These are phyloP conservation scores for Gasteruption jaculator DNA, from an alignment of 2,888 invertebrate species.

Conservation along the genomic window DNA sequence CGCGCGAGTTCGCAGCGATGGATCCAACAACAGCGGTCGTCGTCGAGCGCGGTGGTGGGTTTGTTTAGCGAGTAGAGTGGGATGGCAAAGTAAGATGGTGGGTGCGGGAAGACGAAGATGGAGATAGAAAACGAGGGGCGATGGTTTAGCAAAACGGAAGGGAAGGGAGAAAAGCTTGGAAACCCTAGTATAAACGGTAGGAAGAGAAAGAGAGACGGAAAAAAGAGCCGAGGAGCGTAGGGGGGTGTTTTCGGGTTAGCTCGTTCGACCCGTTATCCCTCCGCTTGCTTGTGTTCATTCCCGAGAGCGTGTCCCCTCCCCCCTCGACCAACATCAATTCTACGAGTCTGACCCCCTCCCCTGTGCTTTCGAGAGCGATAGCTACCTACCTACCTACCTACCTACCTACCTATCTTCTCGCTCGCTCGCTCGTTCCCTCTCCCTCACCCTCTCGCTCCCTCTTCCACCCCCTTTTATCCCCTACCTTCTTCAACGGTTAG, in stretches of 20 bases:
- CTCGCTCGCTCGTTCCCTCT: constrained; percentile 14
- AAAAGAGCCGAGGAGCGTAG: constrained; percentile 14
- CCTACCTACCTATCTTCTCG: background rate
- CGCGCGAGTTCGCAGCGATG: constrained; percentile 23
- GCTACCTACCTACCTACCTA: constrained; percentile 21
- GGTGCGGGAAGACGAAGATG: background rate
- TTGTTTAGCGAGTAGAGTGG: constrained; percentile 25
- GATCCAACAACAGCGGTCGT: constrained; percentile 26
- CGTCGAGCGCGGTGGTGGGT: constrained; percentile 20
- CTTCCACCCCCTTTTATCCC: background rate
- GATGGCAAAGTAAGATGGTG: background rate
- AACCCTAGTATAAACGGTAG: too few species aligned
- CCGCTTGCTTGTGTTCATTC: constrained; percentile 28
- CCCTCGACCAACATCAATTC: constrained; percentile 40
- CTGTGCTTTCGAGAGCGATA: too few species aligned
- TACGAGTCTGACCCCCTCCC: constrained; percentile 25
- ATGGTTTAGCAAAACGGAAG: background rate
- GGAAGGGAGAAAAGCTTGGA: too few species aligned
- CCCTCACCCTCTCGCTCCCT: constrained; percentile 15
- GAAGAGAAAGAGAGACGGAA: constrained; percentile 18
- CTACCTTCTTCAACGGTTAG: constrained; percentile 12
- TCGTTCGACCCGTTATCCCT: constrained; percentile 52
- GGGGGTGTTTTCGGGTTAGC: constrained; percentile 45
- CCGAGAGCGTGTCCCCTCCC: constrained; percentile 25
- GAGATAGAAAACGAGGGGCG: background rate